A percentile compares a stretch with the other conserved stretches of the same genome.
These are phyloP conservation scores for Linepithema humile DNA, from an alignment of 1,140 invertebrate genomes.

Conservation along the genomic window DNA sequence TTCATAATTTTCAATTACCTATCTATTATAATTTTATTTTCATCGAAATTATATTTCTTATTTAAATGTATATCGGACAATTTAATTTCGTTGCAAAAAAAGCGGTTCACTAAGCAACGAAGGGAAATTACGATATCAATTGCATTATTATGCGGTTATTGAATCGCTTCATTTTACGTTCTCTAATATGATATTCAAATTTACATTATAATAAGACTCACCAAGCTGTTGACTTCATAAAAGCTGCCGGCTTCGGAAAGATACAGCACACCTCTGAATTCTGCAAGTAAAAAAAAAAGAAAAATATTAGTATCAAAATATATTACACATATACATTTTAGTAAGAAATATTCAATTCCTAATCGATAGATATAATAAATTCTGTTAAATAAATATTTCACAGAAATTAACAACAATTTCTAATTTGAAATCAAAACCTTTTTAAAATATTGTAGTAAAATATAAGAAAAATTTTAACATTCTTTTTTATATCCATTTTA, in stretches of 20 bases:
- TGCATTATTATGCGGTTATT: neutral
- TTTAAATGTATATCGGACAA: neutral
- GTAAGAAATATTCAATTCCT: no score
- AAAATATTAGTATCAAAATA: no score
- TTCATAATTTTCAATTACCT: neutral
- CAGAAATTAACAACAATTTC: no score
- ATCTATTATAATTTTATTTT: neutral
- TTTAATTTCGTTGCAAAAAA: neutral
- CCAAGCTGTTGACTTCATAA: neutral
- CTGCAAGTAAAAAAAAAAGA: no score
- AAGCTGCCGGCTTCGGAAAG: no score
- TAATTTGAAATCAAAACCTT: no score
- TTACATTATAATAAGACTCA: neutral
- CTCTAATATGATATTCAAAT: neutral
- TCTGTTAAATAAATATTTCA: no score
- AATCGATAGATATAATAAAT: no score
- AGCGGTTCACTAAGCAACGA: neutral
- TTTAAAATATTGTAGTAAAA: no score
- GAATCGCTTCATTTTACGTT: neutral
- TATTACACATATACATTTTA: no score
- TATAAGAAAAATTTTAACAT: no score
- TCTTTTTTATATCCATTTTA: slow-evolving; percentile 14
- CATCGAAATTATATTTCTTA: neutral
- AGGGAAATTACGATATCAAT: neutral
- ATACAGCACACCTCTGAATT: neutral